A percentile compares a stretch with the other conserved stretches of the same genome.
Conservation (phyloP, 1,140 invertebrate species). For the Leptopilina boulardi region DNA sequence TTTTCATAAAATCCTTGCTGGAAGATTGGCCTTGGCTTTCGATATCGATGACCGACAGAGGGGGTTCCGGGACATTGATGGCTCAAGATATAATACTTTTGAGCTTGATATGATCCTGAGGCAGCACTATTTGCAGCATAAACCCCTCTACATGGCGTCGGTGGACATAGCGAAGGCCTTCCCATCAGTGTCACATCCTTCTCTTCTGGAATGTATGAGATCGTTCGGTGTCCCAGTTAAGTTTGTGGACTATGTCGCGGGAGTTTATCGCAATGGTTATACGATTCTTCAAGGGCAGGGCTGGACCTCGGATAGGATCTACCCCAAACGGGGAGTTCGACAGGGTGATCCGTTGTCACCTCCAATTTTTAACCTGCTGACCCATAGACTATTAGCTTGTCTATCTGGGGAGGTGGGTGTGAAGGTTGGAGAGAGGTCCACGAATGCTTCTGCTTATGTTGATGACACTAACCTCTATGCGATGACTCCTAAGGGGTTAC, state of each 20-base stretch:
- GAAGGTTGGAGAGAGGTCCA: neutral
- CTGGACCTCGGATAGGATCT: neutral
- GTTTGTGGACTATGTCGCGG: conserved; percentile 36
- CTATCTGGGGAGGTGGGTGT: neutral
- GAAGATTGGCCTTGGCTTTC: conserved; percentile 39
- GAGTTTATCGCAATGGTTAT: neutral
- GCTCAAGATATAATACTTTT: conserved; percentile 44
- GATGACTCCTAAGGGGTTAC: too few species aligned
- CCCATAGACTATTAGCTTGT: neutral
- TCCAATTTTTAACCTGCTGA: neutral
- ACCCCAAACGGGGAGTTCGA: neutral
- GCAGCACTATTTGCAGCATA: conserved; percentile 38
- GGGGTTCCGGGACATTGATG: conserved; percentile 51
- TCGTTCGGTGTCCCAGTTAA: conserved; percentile 37
- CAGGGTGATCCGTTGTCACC: conserved; percentile 5
- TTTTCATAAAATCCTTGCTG: conserved; percentile 63
- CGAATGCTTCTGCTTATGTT: neutral
- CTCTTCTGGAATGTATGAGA: conserved; percentile 46
- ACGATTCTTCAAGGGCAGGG: neutral
- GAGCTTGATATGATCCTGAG: conserved; percentile 40
- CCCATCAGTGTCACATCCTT: conserved; percentile 59
- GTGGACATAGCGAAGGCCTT: conserved; percentile 68
- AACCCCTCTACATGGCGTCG: conserved; percentile 37
- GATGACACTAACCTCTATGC: too few species aligned
- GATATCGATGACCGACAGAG: conserved; percentile 43